Base-by-base conservation (phyloP, 2,113 vertebrate genomes). In the Gopherus evgoodei region DNA sequence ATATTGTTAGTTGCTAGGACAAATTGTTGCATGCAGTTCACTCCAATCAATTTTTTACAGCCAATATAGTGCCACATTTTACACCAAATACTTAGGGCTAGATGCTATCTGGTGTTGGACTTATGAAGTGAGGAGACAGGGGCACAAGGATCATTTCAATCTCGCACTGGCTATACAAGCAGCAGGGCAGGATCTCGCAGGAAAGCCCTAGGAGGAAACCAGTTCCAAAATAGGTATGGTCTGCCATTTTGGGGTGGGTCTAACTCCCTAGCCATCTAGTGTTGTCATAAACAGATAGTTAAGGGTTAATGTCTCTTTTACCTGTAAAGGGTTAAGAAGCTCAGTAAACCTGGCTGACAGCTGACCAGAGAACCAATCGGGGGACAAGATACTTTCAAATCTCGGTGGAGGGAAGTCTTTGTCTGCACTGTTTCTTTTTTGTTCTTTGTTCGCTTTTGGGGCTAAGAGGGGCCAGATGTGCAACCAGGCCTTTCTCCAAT, bases 11-110 rank as follows among this genome's bases (percentile, higher is more conserved):
- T 91, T 93, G 94, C 47, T n/a, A 85, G 86, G 89, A 93, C 90
- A 95, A 96, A 95, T 57, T 29, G 75, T 38, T 81, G 83, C 80
- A 87, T 79, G 91, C 95, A 96, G 80, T 84, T 94, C 9, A 96
- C 84, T 29, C 85, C 87, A 87, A 79, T 90, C 91, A 93, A 44
- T 22, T 84, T 94, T 94, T 93, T 89, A 29, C 25, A 87, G 84
- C 62, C 87, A 56, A 29, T 35, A 56, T 42, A 44, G 92, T 78
- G 87, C 89, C 94, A 87, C 86, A 90, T 97, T 92, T 93, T 89
- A 95, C 44, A 88, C 38, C 21, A 88, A 42, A 10, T 79, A 5
- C 54, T 17, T 38, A 84, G 57, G 8, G 69, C 69, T 86, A 38
- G 35, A 69, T 69, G 35, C 17, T 38, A 21, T 19, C 35, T 35